A percentile compares a stretch with the other conserved stretches of the same genome.
Conservation (phyloP, 2,888 invertebrate species). For the Stratiomys singularior region DNA sequence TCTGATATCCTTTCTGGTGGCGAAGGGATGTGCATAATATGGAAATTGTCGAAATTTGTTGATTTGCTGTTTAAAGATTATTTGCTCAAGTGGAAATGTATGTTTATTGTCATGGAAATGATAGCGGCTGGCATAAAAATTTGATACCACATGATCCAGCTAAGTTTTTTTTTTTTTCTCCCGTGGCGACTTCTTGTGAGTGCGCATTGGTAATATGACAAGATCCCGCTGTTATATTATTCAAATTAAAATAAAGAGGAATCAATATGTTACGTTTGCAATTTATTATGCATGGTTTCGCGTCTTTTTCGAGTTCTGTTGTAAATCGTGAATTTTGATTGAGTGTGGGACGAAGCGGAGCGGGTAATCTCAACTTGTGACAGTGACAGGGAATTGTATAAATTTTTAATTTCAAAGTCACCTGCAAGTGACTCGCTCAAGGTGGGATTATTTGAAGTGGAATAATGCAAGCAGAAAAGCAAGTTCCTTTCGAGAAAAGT, state of each 20-base stretch:
- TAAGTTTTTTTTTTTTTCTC: neutral
- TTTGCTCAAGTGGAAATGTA: slow-evolving; percentile 26
- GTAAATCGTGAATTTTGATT: no score
- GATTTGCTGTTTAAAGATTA: slow-evolving; percentile 24
- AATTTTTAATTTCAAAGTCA: no score
- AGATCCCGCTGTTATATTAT: neutral
- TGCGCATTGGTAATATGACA: neutral
- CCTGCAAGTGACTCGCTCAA: no score
- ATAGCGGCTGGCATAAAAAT: neutral
- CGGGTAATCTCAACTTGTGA: no score
- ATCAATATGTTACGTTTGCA: neutral
- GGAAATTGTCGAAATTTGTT: slow-evolving; percentile 30
- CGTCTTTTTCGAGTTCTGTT: neutral
- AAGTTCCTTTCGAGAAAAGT: no score
- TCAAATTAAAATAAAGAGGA: neutral
- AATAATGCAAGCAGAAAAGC: no score
- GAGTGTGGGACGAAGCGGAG: no score
- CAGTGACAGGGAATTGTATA: no score
- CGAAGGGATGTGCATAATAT: slow-evolving; percentile 18
- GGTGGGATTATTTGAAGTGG: no score
- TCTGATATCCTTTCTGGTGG: neutral
- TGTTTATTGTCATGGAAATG: slow-evolving; percentile 21
- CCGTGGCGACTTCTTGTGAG: neutral
- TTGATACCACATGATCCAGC: neutral
- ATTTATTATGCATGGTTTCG: neutral